phyloP scores from a whole-genome alignment of 2,888 invertebrate genomes.

The Arctia plantaginis region DNA sequence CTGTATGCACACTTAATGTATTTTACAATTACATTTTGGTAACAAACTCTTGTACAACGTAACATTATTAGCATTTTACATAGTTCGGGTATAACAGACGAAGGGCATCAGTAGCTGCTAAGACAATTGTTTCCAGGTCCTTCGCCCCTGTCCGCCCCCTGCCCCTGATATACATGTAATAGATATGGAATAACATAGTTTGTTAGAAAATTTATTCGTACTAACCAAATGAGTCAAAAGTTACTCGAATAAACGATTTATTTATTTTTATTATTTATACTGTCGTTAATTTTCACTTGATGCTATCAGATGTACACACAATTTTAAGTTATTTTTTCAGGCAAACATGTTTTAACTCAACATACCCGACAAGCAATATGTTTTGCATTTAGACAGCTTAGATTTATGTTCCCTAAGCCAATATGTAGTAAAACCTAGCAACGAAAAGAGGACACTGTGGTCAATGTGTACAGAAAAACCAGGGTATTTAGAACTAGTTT shows the following conservation, averaged over 20 bases:
- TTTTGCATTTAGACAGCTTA: slow-evolving; percentile 23
- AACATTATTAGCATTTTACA: neutral
- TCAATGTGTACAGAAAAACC: slow-evolving; percentile 21
- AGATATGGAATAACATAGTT: no score
- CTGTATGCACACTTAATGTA: neutral
- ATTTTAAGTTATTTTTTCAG: slow-evolving; percentile 7
- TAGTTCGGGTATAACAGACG: neutral
- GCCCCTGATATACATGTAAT: no score
- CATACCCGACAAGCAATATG: slow-evolving; percentile 1
- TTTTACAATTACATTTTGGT: neutral
- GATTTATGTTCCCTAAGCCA: slow-evolving; percentile 22
- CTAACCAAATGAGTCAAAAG: no score
- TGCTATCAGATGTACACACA: no score
- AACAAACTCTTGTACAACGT: neutral
- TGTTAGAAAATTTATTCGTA: no score
- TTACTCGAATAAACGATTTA: no score
- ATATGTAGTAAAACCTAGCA: neutral
- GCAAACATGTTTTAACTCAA: neutral
- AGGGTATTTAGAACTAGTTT: slow-evolving; percentile 19
- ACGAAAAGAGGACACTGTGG: slow-evolving; percentile 19
- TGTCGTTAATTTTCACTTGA: no score
- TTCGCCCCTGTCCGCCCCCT: no score
- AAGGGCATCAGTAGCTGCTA: neutral
- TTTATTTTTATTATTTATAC: no score
- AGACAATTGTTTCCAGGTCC: neutral